A percentile compares a stretch with the other conserved stretches of the same genome.
These are phyloP conservation scores for Ara ararauna DNA, from an alignment of 2,797 vertebrate species.

Conservation along the genomic window DNA sequence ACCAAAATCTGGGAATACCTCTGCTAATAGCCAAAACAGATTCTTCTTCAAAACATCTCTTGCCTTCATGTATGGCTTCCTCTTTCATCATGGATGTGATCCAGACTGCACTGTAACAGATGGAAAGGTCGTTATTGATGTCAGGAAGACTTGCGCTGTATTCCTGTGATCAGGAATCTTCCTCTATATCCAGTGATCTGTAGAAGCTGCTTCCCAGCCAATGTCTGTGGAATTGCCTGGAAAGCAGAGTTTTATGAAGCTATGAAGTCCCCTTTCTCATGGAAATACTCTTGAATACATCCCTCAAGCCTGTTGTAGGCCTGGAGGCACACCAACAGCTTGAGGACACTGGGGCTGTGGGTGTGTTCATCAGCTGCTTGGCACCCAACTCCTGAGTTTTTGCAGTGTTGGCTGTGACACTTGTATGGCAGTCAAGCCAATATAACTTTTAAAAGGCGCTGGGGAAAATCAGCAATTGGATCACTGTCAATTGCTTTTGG, in stretches of 20 bases:
- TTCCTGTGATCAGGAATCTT: too few species aligned
- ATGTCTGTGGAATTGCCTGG: neutral
- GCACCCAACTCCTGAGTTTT: too few species aligned
- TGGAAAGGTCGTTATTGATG: neutral
- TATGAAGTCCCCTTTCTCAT: neutral
- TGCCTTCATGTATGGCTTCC: accelerated
- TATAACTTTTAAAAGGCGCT: neutral
- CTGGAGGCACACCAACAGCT: neutral
- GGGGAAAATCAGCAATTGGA: neutral
- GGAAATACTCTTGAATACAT: neutral
- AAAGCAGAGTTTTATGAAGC: neutral
- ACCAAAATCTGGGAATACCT: neutral
- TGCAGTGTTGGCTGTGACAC: too few species aligned
- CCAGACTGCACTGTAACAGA: neutral
- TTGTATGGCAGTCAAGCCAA: neutral
- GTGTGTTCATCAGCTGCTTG: too few species aligned
- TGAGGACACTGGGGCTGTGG: too few species aligned
- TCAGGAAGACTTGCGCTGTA: too few species aligned
- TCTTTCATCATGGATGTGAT: neutral
- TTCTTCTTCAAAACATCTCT: neutral
- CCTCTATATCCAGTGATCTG: too few species aligned
- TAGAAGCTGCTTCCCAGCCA: neutral
- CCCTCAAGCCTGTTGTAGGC: neutral
- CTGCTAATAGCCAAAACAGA: neutral
- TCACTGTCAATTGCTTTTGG: neutral